phyloP scores from a whole-genome alignment of 2,113 vertebrate genomes.

The zebrafish (Danio rerio) region GRCz12tu NC_133180.1:18026001-18026500 shows the following conservation, averaged over 20 bases:
- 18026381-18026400: constrained; percentile 16
- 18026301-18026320: constrained; percentile 30
- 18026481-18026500: background rate
- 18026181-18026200: background rate
- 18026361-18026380: background rate
- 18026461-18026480: constrained; percentile 11
- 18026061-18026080: background rate
- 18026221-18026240: background rate
- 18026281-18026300: constrained; percentile 6
- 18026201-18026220: constrained; percentile 6
- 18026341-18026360: background rate
- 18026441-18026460: constrained; percentile 28
- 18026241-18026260: background rate
- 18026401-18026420: background rate
- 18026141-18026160: background rate
- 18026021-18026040: too few relatives aligned
- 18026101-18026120: background rate
- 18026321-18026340: constrained; percentile 16
- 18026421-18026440: constrained; percentile 20
- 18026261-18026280: constrained; percentile 7
- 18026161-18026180: constrained; percentile 9
- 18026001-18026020: too few relatives aligned
- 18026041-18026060: too few relatives aligned
- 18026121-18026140: constrained; percentile 3
- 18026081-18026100: background rate